Conservation (phyloP, 2,113 vertebrate species). For the Ornithorhynchus anatinus region DNA sequence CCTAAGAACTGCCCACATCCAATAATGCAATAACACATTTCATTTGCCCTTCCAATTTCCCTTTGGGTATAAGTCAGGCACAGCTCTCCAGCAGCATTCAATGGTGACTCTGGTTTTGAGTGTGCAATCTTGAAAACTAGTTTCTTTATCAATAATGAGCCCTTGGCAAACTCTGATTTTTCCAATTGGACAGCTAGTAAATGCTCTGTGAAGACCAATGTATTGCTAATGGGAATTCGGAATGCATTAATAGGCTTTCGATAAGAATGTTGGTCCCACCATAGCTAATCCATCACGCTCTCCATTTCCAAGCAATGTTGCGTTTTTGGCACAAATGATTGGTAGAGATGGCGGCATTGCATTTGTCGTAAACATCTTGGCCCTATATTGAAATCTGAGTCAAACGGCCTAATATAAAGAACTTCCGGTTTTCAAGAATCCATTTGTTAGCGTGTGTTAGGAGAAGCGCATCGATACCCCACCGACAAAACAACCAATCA, state of each 20-base stretch:
- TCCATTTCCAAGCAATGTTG: slow-evolving; percentile 66
- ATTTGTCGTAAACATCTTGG: slow-evolving; percentile 57
- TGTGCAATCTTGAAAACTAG: slow-evolving; percentile 63
- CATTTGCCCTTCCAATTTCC: slow-evolving; percentile 66
- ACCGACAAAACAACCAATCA: slow-evolving; percentile 25
- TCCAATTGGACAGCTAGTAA: slow-evolving; percentile 25
- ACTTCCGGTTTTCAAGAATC: slow-evolving; percentile 45
- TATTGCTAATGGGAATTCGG: slow-evolving; percentile 46
- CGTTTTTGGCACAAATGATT: slow-evolving; percentile 76
- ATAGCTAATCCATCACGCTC: slow-evolving; percentile 67
- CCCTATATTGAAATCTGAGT: slow-evolving; percentile 47
- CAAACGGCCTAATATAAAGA: slow-evolving; percentile 36
- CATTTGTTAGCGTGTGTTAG: slow-evolving; percentile 38
- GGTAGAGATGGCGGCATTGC: slow-evolving; percentile 43
- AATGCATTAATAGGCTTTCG: slow-evolving; percentile 45
- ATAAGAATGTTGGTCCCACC: slow-evolving; percentile 41
- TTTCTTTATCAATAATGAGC: slow-evolving; percentile 40
- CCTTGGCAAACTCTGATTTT: slow-evolving; percentile 27
- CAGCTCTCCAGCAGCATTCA: slow-evolving; percentile 57
- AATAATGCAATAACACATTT: slow-evolving; percentile 49
- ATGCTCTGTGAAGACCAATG: slow-evolving; percentile 20
- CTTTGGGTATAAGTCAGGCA: slow-evolving; percentile 56
- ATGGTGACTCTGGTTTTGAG: slow-evolving; percentile 59
- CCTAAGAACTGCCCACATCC: slow-evolving; percentile 57
- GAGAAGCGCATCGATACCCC: slow-evolving; percentile 52